Evolutionary conservation across 2,888 invertebrate genomes (phyloP).

Genomic region (Perithous albicinctus): DNA sequence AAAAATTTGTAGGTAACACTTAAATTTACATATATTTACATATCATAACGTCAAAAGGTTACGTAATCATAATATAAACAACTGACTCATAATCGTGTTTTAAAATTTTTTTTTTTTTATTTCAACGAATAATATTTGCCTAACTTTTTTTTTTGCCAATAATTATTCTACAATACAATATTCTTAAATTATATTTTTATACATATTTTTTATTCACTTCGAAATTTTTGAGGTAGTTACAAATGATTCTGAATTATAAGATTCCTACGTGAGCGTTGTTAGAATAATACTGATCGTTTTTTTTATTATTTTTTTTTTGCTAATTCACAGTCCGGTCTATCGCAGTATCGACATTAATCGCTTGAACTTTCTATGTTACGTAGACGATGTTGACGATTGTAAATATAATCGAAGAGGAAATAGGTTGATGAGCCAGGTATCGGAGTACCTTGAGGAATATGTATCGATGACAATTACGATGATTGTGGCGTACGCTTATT

Average conservation of each 20-base stretch:
- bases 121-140: no score
- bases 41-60: no score
- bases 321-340: not conserved
- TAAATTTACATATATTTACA: no score
- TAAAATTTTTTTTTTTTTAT: no score
- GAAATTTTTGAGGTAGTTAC: not conserved
- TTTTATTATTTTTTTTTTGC: no score
- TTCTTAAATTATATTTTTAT: no score
- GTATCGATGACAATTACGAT: conserved; percentile 36
- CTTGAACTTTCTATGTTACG: conserved; percentile 53
- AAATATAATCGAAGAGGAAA: not conserved
- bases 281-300: not conserved
- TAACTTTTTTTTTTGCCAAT: no score
- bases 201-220: no score
- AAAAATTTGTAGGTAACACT: no score
- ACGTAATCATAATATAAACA: no score
- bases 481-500: conserved; percentile 30
- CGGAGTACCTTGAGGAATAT: not conserved
- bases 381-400: conserved; percentile 8
- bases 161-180: no score
- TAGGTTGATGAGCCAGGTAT: not conserved
- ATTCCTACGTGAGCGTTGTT: not conserved
- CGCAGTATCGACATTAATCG: conserved; percentile 35
- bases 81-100: no score
- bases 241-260: not conserved